Base-by-base conservation (phyloP, 1,140 invertebrate genomes). In the Callitettix versicolor region DNA sequence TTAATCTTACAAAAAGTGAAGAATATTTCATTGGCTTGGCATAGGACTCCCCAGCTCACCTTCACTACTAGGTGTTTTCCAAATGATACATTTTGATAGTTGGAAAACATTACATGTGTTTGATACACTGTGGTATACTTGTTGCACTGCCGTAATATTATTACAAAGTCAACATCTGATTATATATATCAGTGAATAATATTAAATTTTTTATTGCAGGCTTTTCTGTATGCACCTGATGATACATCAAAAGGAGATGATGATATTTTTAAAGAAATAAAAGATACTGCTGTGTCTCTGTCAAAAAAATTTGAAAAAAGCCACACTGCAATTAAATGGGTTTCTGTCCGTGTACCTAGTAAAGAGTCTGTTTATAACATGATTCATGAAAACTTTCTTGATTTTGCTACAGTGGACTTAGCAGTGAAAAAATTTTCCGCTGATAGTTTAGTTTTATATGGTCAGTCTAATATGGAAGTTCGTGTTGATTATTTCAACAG, bases 401-500 rank as follows among this genome's bases (percentile, higher is more conserved):
- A 81, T 65, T 76, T 91, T 53, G 81, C 77, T 11, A 70, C 88
- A 1, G 72, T 84, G 1, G 88, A 93, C 71, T 70, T 85, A 52
- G 75, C 81, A 1, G 62, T 81, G 21, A 77, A 77, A 54, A 89
- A 88, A 67, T 77, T 91, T 57, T 74, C 78, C 0, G 63, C 77
- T 0, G 84, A 89, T 51, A 79, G 81, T 63, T 68, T 91, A 5
- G 68, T 88, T 47, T 69, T 90, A 41, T 66, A 87, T 57, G 73
- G 76, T 15, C 76, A 80, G 58, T 75, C 78, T 15, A 75, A 78
- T 58, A 78, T 84, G 68, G 79, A 84, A 63, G 72, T 92, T 47
- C 79, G 79, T 53, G 64, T 77, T 36, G 90, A 94, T 64, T 93
- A 88, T 69, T 74, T 94, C 15, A 95, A 92, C 62, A 76, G 85